Evolutionary conservation across 2,113 vertebrate species (phyloP).

Genomic region (Ovibos moschatus): DNA sequence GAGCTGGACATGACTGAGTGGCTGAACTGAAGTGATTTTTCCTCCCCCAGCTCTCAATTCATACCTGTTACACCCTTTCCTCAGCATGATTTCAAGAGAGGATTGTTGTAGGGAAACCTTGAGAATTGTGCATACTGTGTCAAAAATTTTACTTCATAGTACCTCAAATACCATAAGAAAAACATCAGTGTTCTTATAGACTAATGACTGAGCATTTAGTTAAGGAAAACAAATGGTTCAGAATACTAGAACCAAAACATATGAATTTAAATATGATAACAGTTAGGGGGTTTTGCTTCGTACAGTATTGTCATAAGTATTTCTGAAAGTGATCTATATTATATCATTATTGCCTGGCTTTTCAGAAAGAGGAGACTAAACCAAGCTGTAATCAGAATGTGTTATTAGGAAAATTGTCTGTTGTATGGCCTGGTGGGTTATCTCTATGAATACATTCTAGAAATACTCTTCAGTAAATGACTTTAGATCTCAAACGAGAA

Average conservation of each 20-base stretch:
- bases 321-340: background rate
- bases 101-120: background rate
- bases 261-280: background rate
- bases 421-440: background rate
- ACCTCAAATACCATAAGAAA: background rate
- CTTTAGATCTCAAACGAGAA: background rate
- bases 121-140: background rate
- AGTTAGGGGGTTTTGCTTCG: background rate
- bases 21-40: background rate
- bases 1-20: background rate
- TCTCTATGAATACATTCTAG: background rate
- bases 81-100: background rate
- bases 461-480: background rate
- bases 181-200: background rate
- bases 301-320: background rate
- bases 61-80: rapidly evolving
- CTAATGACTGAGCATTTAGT: background rate
- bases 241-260: background rate
- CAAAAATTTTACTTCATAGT: background rate
- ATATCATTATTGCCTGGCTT: background rate
- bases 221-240: background rate
- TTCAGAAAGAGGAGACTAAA: background rate
- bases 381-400: background rate
- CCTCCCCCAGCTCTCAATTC: background rate
- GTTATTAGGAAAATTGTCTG: background rate